phyloP scores from a whole-genome alignment of 2,113 vertebrate genomes.

The Chionodraco myersi region DNA sequence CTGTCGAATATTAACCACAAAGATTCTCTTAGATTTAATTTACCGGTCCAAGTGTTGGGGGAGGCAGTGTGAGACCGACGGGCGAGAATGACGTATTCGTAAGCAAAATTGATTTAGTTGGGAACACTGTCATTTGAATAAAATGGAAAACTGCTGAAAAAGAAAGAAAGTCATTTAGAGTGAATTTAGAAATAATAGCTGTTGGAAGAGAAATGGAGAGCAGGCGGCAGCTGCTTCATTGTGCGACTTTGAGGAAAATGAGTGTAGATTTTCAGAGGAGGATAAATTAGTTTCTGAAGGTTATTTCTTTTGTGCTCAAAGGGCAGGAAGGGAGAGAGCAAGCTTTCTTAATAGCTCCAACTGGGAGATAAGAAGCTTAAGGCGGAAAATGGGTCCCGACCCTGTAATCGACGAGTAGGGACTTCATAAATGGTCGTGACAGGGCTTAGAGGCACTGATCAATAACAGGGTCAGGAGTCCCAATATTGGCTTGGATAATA shows the following conservation, averaged over 20 bases:
- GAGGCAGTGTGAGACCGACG: background rate
- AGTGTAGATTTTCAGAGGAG: slow-evolving; percentile 52
- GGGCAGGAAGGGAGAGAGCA: slow-evolving; percentile 31
- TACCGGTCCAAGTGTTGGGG: background rate
- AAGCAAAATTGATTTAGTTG: slow-evolving; percentile 59
- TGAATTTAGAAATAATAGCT: slow-evolving; percentile 66
- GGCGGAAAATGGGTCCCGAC: slow-evolving; percentile 19
- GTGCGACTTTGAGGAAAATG: slow-evolving; percentile 55
- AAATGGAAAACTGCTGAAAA: slow-evolving; percentile 42
- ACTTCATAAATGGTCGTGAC: background rate
- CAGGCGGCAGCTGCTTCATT: slow-evolving; percentile 48
- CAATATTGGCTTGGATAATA: background rate
- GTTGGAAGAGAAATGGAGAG: slow-evolving; percentile 52
- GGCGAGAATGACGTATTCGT: slow-evolving; percentile 52
- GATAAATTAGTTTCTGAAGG: slow-evolving; percentile 71
- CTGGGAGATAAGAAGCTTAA: slow-evolving; percentile 2
- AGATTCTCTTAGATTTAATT: slow-evolving; percentile 48
- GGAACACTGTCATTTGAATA: slow-evolving; percentile 54
- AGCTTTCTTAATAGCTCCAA: slow-evolving; percentile 38
- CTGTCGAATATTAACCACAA: slow-evolving; percentile 42
- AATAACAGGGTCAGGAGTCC: slow-evolving; percentile 15
- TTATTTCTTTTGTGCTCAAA: slow-evolving; percentile 66
- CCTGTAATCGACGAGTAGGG: slow-evolving; percentile 28
- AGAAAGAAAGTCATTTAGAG: slow-evolving; percentile 61
- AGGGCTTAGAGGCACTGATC: slow-evolving; percentile 21